Conservation (phyloP, 2,888 invertebrate genomes). For the Linnaemya vulpina region DNA sequence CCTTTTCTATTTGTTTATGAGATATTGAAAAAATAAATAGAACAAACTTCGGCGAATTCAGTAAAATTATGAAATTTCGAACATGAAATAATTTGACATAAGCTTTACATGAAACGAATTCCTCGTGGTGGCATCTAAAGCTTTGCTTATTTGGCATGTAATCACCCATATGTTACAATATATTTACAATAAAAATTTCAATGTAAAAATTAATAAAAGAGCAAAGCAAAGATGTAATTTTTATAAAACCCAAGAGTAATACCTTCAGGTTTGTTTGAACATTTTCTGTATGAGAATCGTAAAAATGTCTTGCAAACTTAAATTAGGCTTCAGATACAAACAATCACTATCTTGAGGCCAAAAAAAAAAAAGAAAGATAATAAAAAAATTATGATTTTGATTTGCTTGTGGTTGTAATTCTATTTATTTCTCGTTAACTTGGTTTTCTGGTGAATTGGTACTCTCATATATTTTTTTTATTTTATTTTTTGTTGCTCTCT, state of each 20-base stretch:
- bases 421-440: conserved; percentile 18
- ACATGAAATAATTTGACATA: too few species aligned
- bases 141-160: too few species aligned
- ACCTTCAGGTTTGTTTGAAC: background rate
- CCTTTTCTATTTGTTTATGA: too few species aligned
- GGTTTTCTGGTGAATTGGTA: conserved; percentile 3
- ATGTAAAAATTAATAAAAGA: too few species aligned
- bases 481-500: conserved; percentile 6
- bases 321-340: conserved; percentile 15
- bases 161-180: too few species aligned
- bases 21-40: too few species aligned
- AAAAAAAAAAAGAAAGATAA: conserved; percentile 22
- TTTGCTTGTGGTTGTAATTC: conserved; percentile 29
- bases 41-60: too few species aligned
- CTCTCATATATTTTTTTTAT: conserved; percentile 17
- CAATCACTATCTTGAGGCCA: conserved; percentile 29
- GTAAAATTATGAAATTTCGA: too few species aligned
- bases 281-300: background rate
- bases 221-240: background rate
- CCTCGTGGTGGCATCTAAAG: too few species aligned
- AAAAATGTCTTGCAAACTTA: conserved; percentile 33
- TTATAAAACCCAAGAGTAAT: conserved; percentile 7
- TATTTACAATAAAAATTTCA: background rate
- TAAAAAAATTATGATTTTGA: conserved; percentile 52
- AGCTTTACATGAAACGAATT: too few species aligned